Conservation (phyloP, 2,113 vertebrate genomes). For the Eupsittula cactorum region DNA sequence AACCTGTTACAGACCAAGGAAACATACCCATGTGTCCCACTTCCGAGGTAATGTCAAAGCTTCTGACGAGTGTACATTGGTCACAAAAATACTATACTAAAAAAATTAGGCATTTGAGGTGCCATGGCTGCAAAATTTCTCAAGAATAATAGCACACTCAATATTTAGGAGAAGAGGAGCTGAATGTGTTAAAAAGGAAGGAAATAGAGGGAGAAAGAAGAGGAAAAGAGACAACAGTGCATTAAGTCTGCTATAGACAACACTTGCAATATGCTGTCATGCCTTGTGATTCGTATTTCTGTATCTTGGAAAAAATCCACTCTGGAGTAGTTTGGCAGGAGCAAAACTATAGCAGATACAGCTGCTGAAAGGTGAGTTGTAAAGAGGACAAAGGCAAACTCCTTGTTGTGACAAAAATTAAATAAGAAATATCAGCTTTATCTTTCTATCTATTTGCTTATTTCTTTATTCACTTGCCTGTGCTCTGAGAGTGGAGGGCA, state of each 20-base stretch:
- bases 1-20: not conserved
- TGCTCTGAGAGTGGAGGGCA: accelerated
- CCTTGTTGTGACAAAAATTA: not conserved
- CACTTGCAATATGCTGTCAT: not conserved
- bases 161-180: not conserved
- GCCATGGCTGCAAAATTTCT: not conserved
- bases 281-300: not conserved
- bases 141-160: not conserved
- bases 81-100: not conserved
- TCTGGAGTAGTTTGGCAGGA: not conserved
- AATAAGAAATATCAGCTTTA: not conserved
- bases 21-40: not conserved
- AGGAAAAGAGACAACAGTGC: not conserved
- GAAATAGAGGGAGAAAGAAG: not conserved
- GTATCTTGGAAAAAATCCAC: not conserved
- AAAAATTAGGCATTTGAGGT: not conserved
- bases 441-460: accelerated
- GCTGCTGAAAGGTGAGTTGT: not conserved
- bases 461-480: not conserved
- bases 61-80: not conserved
- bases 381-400: not conserved
- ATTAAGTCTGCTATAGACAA: not conserved
- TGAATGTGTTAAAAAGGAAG: not conserved
- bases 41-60: not conserved
- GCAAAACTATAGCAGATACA: not conserved